Base-by-base conservation (phyloP, 2,113 vertebrate genomes). In the Chelonoidis abingdonii region DNA sequence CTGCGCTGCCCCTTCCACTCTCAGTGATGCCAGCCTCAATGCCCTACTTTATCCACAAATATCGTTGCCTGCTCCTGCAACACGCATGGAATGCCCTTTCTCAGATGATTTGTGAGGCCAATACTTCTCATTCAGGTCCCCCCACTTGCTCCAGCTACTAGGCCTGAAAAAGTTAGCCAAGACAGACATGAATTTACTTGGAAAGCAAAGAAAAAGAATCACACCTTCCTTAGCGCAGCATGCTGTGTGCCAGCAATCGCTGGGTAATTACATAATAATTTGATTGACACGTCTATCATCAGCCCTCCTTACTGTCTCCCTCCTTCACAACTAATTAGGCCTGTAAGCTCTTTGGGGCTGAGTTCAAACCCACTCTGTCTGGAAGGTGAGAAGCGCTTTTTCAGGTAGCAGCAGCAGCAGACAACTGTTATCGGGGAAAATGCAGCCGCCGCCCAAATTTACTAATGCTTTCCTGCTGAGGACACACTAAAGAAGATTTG, bases 251-350 rank as follows among this genome's bases (percentile, higher is more conserved):
- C 94, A 94, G 90, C 83, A n/a, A 22, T 11, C 14, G 47, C 86
- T 87, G 54, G 75, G 53, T 93, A 80, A 96, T 87, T 57, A n/a
- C 75, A 90, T 76, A 29, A 84, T 94, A 94, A 95, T 94, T 80
- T 76, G n/a, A 44, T 44, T 76, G 72, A 44, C 8, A 1, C 24
- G 25, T 76, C 41, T 88, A 84, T 87, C 90, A 90, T 89, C 89
- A 93, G 76, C 88, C 96, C 83, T 79, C 84, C 84, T 92, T 65
- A 86, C 11, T 86, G 25, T 83, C 83, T 21, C 27, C 4, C n/a
- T 59, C 14, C 25, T 53, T 87, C 69, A 81, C 0, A 2, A 31
- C 79, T n/a, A 86, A 80, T 0, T 49, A 44, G 4, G 80, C 25
- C 4, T 35, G 31, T 87, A 92, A 92, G 89, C 78, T 84, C 89